phyloP scores from a whole-genome alignment of 2,888 invertebrate species.

The Chaitophorus viminalis region DNA sequence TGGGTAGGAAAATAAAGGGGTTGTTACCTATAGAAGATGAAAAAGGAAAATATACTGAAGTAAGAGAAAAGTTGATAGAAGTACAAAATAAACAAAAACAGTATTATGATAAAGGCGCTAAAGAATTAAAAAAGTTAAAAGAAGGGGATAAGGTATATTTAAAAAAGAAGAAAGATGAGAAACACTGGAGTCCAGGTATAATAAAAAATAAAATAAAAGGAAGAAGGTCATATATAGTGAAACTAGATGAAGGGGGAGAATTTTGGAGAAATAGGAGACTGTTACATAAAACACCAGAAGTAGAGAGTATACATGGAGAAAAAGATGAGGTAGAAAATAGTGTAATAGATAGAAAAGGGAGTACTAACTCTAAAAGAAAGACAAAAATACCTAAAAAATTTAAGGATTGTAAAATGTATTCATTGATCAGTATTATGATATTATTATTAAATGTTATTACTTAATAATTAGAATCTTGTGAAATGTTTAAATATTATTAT shows the following conservation, averaged over 20 bases:
- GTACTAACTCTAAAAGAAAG: too few relatives aligned
- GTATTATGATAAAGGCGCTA: background rate
- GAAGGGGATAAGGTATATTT: background rate
- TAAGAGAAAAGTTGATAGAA: background rate
- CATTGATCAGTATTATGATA: too few relatives aligned
- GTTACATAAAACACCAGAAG: too few relatives aligned
- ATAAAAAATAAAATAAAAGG: background rate
- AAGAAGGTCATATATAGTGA: background rate
- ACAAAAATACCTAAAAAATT: too few relatives aligned
- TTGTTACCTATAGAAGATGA: background rate
- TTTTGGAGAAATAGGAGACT: too few relatives aligned
- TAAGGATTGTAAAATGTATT: too few relatives aligned
- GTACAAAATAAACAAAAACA: conserved; percentile 17
- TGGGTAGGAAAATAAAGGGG: background rate
- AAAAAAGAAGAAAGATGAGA: background rate
- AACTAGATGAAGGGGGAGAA: background rate
- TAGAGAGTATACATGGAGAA: too few relatives aligned
- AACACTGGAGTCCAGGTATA: background rate
- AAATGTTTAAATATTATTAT: too few relatives aligned
- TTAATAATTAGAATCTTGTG: too few relatives aligned
- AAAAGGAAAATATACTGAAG: background rate
- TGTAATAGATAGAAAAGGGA: too few relatives aligned
- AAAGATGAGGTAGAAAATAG: too few relatives aligned
- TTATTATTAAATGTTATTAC: too few relatives aligned
- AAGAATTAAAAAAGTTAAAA: background rate